These are phyloP conservation scores for Coreius guichenoti DNA, from an alignment of 2,797 vertebrate genomes.

Conservation along the genomic window DNA sequence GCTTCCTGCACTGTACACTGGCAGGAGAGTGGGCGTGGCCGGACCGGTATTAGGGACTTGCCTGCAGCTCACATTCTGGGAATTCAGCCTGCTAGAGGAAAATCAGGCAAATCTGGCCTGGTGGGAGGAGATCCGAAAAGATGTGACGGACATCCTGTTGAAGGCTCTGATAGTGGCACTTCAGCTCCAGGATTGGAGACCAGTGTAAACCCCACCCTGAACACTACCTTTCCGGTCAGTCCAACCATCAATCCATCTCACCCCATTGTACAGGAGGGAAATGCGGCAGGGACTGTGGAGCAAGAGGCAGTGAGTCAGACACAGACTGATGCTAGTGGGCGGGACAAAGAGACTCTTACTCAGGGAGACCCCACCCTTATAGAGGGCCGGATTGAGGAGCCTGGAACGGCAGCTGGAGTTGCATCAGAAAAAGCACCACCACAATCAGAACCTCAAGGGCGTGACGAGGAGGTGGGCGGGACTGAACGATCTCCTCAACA, in stretches of 20 bases:
- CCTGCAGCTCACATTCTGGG: slow-evolving; percentile 94
- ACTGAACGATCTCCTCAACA: slow-evolving; percentile 82
- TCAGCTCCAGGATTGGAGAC: slow-evolving; percentile 42
- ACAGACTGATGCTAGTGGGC: slow-evolving; percentile 55
- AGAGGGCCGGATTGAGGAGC: slow-evolving; percentile 76
- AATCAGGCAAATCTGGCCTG: slow-evolving; percentile 65
- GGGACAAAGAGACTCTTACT: slow-evolving; percentile 73
- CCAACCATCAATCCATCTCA: slow-evolving; percentile 18
- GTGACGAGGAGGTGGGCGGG: slow-evolving; percentile 54
- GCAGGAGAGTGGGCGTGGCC: slow-evolving; percentile 92
- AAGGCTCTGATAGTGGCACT: slow-evolving; percentile 41
- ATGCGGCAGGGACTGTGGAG: slow-evolving; percentile 69
- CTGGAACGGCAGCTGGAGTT: slow-evolving; percentile 57
- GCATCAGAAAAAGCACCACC: slow-evolving; percentile 63
- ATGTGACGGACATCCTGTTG: slow-evolving; percentile 39
- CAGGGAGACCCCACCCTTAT: slow-evolving; percentile 77
- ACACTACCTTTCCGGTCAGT: slow-evolving; percentile 47
- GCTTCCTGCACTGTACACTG: slow-evolving; percentile 98
- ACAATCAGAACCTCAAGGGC: slow-evolving; percentile 54
- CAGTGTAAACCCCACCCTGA: slow-evolving; percentile 37
- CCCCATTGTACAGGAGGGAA: slow-evolving; percentile 67
- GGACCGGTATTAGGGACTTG: slow-evolving; percentile 87
- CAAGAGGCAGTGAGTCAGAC: slow-evolving; percentile 62
- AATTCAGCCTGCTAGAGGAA: slow-evolving; percentile 80
- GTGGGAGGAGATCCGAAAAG: slow-evolving; percentile 49